Evolutionary conservation across 1,140 invertebrate genomes (phyloP).

Genomic region (Cepaea nemoralis): DNA sequence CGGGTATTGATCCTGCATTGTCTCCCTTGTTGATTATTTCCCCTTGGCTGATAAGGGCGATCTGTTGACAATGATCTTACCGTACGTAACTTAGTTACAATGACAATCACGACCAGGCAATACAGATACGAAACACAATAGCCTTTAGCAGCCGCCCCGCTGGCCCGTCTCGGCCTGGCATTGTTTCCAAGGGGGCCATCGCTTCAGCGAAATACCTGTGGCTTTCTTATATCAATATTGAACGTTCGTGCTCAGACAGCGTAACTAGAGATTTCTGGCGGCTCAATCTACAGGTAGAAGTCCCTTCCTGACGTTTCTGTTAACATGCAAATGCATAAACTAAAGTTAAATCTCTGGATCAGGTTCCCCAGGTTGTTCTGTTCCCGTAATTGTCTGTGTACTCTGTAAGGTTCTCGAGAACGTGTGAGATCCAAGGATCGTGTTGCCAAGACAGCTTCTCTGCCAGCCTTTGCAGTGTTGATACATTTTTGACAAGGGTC

Average conservation of each 20-base stretch:
- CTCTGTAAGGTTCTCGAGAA: too few relatives aligned
- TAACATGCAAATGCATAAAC: constrained; percentile 3
- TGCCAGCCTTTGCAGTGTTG: neutral
- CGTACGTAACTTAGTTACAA: neutral
- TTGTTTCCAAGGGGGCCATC: neutral
- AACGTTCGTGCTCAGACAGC: neutral
- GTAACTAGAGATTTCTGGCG: neutral
- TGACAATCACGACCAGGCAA: neutral
- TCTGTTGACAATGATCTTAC: neutral
- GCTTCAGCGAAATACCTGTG: neutral
- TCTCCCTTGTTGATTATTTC: too few relatives aligned
- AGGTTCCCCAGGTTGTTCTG: neutral
- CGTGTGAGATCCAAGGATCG: neutral
- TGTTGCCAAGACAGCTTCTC: neutral
- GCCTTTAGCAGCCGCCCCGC: neutral
- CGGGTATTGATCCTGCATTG: too few relatives aligned
- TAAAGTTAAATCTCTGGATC: neutral
- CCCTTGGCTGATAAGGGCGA: too few relatives aligned
- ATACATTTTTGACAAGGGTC: too few relatives aligned
- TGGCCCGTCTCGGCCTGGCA: neutral
- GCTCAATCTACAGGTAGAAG: neutral
- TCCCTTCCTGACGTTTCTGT: neutral
- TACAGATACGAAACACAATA: neutral
- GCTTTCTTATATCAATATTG: neutral
- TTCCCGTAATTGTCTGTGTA: neutral